phyloP scores from a whole-genome alignment of 2,797 vertebrate genomes.

The Paratrypauchen microcephalus region DNA sequence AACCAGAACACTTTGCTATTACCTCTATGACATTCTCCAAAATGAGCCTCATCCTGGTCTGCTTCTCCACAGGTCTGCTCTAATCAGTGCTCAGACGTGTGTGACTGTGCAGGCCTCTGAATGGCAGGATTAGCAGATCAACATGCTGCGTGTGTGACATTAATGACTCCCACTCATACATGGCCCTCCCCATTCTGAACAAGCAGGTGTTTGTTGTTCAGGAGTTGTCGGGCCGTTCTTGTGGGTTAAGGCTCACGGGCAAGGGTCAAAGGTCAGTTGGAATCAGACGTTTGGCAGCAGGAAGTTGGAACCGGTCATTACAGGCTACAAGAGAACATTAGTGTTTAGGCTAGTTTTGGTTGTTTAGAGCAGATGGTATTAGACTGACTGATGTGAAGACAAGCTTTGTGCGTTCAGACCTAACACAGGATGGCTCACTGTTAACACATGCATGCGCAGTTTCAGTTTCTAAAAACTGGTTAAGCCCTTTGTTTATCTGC shows the following conservation, averaged over 20 bases:
- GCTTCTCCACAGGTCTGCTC: slow-evolving; percentile 48
- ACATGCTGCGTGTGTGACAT: slow-evolving; percentile 28
- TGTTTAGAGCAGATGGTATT: slow-evolving; percentile 43
- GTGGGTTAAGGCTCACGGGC: slow-evolving; percentile 46
- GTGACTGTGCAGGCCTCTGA: slow-evolving; percentile 64
- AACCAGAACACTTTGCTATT: slow-evolving; percentile 47
- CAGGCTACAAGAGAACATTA: slow-evolving; percentile 22
- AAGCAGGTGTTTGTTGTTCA: slow-evolving; percentile 72
- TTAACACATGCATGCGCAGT: slow-evolving; percentile 7
- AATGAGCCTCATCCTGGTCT: slow-evolving; percentile 60
- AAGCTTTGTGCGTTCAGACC: slow-evolving; percentile 18
- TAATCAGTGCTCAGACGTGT: slow-evolving; percentile 63
- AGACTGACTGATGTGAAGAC: slow-evolving; percentile 45
- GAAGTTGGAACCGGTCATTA: slow-evolving; percentile 54
- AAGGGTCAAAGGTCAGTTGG: slow-evolving; percentile 62
- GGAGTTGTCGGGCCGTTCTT: slow-evolving; percentile 34
- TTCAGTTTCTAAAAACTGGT: slow-evolving; percentile 5
- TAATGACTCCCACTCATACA: slow-evolving; percentile 42
- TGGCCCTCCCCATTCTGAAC: slow-evolving; percentile 35
- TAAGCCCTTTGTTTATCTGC: neutral
- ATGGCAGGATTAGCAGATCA: slow-evolving; percentile 65
- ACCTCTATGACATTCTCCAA: slow-evolving; percentile 50
- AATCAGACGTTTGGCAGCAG: slow-evolving; percentile 40
- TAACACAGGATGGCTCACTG: slow-evolving; percentile 13
- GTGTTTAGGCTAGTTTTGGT: slow-evolving; percentile 42